Evolutionary conservation across 1,140 invertebrate species (phyloP).

Genomic region (Conus ventricosus): DNA sequence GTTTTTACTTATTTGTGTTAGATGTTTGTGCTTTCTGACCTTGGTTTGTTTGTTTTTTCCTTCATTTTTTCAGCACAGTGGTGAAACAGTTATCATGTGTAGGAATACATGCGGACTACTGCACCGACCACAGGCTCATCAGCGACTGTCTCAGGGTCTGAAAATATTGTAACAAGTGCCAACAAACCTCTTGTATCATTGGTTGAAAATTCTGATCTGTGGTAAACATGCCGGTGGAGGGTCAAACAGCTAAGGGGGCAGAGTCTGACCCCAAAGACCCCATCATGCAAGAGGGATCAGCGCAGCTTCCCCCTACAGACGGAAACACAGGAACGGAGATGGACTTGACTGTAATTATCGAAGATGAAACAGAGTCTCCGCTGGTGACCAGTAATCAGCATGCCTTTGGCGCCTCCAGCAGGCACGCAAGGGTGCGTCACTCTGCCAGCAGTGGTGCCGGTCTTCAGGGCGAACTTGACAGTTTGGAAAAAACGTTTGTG

Average conservation of each 20-base stretch:
- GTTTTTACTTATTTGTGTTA: no score
- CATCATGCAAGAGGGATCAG: neutral
- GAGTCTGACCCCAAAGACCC: neutral
- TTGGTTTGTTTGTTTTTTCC: no score
- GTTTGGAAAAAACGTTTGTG: slow-evolving; percentile 33
- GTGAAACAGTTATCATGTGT: no score
- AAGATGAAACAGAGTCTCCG: slow-evolving; percentile 18
- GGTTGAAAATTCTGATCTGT: no score
- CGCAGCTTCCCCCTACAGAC: neutral
- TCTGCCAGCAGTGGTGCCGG: neutral
- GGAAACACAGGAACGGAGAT: neutral
- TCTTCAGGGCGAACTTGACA: neutral
- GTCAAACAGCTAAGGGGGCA: neutral
- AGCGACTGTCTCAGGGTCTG: neutral
- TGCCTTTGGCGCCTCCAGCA: neutral
- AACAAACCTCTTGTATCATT: no score
- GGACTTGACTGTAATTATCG: slow-evolving; percentile 19
- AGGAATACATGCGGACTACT: no score
- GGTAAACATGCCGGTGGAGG: neutral
- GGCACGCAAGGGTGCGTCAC: neutral
- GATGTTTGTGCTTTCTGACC: no score
- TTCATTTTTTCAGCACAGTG: no score
- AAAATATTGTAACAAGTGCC: neutral
- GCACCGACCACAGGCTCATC: neutral
- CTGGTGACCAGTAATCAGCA: neutral